Percentiles rank a stretch among this genome's conserved stretches.
Evolutionary conservation across 2,113 vertebrate species (phyloP).

Genomic region (Odontesthes bonariensis): DNA sequence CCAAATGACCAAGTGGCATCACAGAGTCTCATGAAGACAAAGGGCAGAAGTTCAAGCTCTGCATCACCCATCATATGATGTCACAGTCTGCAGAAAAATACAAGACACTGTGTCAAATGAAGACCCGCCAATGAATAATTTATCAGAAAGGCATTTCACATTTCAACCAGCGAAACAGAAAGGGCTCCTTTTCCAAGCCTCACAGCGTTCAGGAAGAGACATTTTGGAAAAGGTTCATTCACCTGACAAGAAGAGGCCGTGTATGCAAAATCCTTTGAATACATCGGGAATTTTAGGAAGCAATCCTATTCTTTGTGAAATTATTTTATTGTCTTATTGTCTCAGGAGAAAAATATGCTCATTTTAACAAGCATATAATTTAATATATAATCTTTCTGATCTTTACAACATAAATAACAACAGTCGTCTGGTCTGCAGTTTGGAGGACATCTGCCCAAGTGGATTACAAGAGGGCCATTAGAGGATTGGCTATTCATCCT

Average conservation of each 20-base stretch:
- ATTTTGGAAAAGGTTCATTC: not conserved
- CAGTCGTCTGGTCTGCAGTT: constrained; percentile 47
- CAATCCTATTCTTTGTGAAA: not conserved
- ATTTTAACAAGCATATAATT: not conserved
- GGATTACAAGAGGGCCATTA: constrained; percentile 72
- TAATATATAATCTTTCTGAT: constrained; percentile 38
- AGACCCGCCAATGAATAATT: constrained; percentile 16
- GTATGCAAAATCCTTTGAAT: too few species aligned
- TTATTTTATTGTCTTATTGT: constrained; percentile 34
- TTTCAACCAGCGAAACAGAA: not conserved
- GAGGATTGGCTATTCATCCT: constrained; percentile 70
- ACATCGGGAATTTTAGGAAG: too few species aligned
- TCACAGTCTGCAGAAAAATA: constrained; percentile 3
- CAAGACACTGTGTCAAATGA: not conserved
- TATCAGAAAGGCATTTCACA: constrained; percentile 19
- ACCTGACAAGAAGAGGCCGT: too few species aligned
- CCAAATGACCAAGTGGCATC: not conserved
- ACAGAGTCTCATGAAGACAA: not conserved
- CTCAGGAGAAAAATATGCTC: constrained; percentile 33
- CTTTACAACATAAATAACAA: constrained; percentile 60
- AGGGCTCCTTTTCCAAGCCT: not conserved
- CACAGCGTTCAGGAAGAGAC: not conserved
- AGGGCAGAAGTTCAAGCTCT: constrained; percentile 23
- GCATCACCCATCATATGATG: not conserved
- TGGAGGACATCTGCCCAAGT: constrained; percentile 57